phyloP scores from a whole-genome alignment of 2,888 invertebrate genomes.

The Erynnis tages region DNA sequence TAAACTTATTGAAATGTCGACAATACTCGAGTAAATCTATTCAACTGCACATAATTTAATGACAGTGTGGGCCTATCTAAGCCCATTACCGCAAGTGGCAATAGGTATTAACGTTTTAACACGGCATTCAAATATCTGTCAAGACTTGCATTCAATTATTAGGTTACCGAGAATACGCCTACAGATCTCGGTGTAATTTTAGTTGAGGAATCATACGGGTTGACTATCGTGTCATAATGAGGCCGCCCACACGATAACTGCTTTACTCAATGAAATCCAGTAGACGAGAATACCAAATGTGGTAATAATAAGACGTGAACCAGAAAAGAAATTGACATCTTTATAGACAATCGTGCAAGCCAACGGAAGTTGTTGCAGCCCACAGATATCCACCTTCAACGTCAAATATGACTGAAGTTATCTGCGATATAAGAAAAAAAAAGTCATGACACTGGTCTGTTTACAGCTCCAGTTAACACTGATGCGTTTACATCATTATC shows the following conservation, averaged over 20 bases:
- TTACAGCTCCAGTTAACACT: too few species aligned
- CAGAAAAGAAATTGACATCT: too few species aligned
- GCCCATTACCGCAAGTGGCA: slow-evolving; percentile 26
- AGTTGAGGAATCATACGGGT: slow-evolving; percentile 17
- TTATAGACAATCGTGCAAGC: too few species aligned
- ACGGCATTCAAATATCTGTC: slow-evolving; percentile 26
- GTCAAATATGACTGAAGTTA: too few species aligned
- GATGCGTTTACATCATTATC: too few species aligned
- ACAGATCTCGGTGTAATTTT: slow-evolving; percentile 7
- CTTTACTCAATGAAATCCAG: slow-evolving; percentile 12
- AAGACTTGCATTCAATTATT: slow-evolving; percentile 24
- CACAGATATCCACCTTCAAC: too few species aligned
- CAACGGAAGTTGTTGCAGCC: not conserved
- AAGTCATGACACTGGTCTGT: too few species aligned
- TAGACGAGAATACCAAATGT: not conserved
- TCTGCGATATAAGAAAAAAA: too few species aligned
- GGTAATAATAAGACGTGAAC: too few species aligned
- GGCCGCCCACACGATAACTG: slow-evolving; percentile 5
- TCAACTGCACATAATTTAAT: slow-evolving; percentile 18
- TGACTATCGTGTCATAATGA: slow-evolving; percentile 3
- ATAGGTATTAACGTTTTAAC: slow-evolving; percentile 27
- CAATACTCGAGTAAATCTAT: slow-evolving; percentile 17
- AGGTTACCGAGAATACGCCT: slow-evolving; percentile 20
- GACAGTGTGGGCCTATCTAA: slow-evolving; percentile 24
- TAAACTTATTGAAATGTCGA: slow-evolving; percentile 21